Evolutionary conservation across 2,797 vertebrate species (phyloP).

Genomic region (Chiloscyllium punctatum): DNA sequence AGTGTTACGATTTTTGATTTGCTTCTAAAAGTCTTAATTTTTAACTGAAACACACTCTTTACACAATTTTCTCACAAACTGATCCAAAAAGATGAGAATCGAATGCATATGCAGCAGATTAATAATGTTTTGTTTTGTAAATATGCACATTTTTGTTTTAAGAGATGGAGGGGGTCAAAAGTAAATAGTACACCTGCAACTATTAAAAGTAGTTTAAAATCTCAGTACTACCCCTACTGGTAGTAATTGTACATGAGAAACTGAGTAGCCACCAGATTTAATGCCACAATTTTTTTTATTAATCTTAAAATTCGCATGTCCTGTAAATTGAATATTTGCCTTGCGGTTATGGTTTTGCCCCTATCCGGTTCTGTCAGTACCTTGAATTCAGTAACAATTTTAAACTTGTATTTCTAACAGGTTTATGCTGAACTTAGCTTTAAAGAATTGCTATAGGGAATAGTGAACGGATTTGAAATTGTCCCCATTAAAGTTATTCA

Average conservation of each 20-base stretch:
- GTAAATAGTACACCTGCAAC: not conserved
- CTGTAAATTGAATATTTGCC: not conserved
- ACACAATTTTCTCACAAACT: not conserved
- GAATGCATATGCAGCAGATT: not conserved
- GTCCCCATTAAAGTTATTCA: not conserved
- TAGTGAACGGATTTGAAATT: conserved; percentile 16
- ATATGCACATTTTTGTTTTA: not conserved
- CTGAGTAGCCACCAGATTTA: not conserved
- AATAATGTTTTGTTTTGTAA: not conserved
- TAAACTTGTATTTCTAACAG: not conserved
- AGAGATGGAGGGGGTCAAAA: not conserved
- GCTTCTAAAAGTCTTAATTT: not conserved
- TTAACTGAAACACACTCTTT: not conserved
- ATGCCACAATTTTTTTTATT: not conserved
- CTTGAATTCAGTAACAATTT: not conserved
- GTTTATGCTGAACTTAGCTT: conserved; percentile 10
- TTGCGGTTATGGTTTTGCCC: not conserved
- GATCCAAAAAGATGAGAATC: not conserved
- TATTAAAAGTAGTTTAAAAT: not conserved
- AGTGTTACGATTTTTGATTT: not conserved
- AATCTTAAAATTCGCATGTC: not conserved
- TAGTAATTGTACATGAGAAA: not conserved
- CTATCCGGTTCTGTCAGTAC: not conserved
- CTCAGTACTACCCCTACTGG: not conserved
- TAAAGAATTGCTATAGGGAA: not conserved